Base-by-base conservation (phyloP, 2,113 vertebrate genomes). In the Clarias gariepinus region DNA sequence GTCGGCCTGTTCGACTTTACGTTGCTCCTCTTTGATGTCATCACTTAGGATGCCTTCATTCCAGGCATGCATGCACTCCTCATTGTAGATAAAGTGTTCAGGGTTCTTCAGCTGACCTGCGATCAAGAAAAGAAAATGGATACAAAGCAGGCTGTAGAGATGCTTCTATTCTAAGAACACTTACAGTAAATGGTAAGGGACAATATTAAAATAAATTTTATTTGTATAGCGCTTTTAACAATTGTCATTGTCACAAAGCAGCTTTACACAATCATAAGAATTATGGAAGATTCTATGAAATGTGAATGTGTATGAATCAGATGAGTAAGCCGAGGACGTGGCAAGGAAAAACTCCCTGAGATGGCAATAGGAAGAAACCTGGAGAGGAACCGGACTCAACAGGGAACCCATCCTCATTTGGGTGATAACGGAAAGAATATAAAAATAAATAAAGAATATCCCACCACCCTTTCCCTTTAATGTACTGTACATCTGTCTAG, bases 1-100 rank as follows among this genome's bases (percentile, higher is more conserved):
- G 21, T 97, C 95, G 0, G 96, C 95, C 52, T 93, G 93, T 55
- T 92, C 28, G n/a, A 97, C 77, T 91, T 97, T 97, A 41, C 91
- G 90, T 69, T 97, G 96, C 86, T 97, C 96, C 0, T 91, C 91
- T 0, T 92, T 83, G 4, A 97, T 95, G 89, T 97, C 96, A 0
- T 93, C 88, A 58, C 93, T 95, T 84, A 97, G 94, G 15, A 90
- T 87, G 0, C 93, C 94, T n/a, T 96, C 94, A 79, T 91, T 92
- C 91, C 95, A 96, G 1, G 96, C 96, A 0, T 83, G 60, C 86
- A 69, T 47, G 0, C 93, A 69, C 88, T 97, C 96, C 0, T 74
- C 87, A 16, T 91, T 33, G 0, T 97, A 96, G 88, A 91, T 88
- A 85, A 97, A 97, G 28, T 92, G 90, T 28, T 92, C 84, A 0